phyloP scores from a whole-genome alignment of 1,140 invertebrate species.

The Caenorhabditis remanei region DNA sequence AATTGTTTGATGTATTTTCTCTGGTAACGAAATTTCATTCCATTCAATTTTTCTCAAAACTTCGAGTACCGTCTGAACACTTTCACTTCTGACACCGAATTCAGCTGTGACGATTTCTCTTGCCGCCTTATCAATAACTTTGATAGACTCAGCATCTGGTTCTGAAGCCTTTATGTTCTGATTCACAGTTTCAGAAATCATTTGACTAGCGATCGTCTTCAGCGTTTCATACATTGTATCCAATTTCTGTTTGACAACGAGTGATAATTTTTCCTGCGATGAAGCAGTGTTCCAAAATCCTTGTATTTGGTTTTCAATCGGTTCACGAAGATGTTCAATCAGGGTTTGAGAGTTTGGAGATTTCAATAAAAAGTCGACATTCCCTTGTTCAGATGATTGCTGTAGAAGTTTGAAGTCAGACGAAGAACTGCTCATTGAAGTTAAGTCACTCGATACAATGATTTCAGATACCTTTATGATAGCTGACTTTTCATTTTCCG shows the following conservation, averaged over 20 bases:
- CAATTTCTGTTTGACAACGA: constrained; percentile 14
- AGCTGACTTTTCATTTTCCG: not conserved
- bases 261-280: not conserved
- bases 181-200: not conserved
- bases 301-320: not conserved
- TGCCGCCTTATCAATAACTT: not conserved
- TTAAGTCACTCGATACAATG: not conserved
- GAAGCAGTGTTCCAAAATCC: constrained; percentile 15
- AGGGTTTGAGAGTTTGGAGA: not conserved
- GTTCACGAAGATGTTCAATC: not conserved
- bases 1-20: not conserved
- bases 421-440: not conserved
- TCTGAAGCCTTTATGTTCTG: not conserved
- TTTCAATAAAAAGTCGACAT: not conserved
- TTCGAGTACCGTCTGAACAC: not conserved
- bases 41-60: constrained; percentile 21
- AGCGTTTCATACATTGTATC: not conserved
- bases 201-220: not conserved
- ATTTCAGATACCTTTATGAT: not conserved
- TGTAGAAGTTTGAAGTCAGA: not conserved
- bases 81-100: constrained; percentile 5
- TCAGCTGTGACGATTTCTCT: constrained; percentile 10
- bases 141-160: not conserved
- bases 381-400: not conserved
- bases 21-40: not conserved